Conservation (phyloP, 2,797 vertebrate genomes). For the Calcarius lapponicus region DNA sequence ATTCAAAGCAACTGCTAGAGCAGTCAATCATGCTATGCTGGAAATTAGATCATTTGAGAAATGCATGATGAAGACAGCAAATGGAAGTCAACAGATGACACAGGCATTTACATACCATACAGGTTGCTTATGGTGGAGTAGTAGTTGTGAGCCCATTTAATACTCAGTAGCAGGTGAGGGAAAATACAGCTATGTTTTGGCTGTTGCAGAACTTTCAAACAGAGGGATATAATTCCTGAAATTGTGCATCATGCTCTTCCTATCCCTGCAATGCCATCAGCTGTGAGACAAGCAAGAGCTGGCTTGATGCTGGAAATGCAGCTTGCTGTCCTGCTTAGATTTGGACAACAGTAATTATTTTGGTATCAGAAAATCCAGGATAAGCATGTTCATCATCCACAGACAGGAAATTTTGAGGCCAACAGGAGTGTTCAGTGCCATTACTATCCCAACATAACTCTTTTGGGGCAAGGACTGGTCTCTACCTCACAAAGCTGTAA, state of each 20-base stretch:
- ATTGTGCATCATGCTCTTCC: background rate
- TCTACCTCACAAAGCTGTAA: background rate
- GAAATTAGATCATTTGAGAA: background rate
- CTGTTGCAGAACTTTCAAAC: background rate
- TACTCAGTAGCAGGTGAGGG: background rate
- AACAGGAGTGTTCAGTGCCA: background rate
- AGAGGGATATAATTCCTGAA: background rate
- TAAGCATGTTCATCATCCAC: background rate
- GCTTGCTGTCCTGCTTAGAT: background rate
- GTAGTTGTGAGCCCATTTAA: background rate
- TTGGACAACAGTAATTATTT: background rate
- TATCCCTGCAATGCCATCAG: background rate
- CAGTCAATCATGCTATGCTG: background rate
- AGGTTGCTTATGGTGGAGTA: background rate
- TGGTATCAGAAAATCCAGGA: background rate
- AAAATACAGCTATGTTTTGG: background rate
- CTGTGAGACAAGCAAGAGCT: background rate
- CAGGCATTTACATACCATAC: background rate
- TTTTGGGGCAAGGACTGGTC: background rate
- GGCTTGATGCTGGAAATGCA: background rate
- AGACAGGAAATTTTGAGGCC: background rate
- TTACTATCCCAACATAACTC: background rate
- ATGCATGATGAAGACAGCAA: background rate
- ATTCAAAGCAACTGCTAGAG: background rate
- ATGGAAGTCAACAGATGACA: background rate